Evolutionary conservation across 2,888 invertebrate species (phyloP).

Genomic region (Lumbricus terrestris): DNA sequence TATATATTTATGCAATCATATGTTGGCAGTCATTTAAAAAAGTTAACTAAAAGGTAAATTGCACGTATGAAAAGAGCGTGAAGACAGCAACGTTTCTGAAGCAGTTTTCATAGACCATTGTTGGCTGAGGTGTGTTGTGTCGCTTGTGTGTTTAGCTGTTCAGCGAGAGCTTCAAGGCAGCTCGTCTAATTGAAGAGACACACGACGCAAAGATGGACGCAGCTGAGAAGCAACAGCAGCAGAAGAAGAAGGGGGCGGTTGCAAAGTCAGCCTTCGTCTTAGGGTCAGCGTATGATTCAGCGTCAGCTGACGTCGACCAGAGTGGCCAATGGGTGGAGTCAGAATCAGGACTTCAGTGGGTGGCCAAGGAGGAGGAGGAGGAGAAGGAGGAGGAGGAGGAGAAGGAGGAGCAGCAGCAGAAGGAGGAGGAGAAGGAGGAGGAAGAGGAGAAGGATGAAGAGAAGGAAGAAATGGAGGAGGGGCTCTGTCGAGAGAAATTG

Average conservation of each 20-base stretch:
- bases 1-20: too few relatives aligned
- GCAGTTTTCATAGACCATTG: not conserved
- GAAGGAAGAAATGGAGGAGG: not conserved
- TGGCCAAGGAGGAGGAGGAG: conserved; percentile 40
- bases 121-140: not conserved
- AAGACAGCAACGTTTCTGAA: too few relatives aligned
- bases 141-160: conserved; percentile 36
- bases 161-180: conserved; percentile 37
- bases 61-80: not conserved
- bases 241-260: too few relatives aligned
- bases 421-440: conserved; percentile 41
- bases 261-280: not conserved
- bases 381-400: conserved; percentile 13
- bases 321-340: conserved; percentile 45
- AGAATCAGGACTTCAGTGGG: conserved; percentile 56
- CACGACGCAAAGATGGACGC: conserved; percentile 39
- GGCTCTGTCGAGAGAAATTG: not conserved
- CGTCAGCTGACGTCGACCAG: conserved; percentile 12
- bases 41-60: not conserved
- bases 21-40: not conserved
- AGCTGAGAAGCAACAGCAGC: not conserved
- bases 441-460: not conserved
- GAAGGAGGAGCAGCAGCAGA: too few relatives aligned
- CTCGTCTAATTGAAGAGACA: conserved; percentile 37
- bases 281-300: not conserved